Evolutionary conservation across 2,113 vertebrate genomes (phyloP).

Genomic region (Plecotus auritus): DNA sequence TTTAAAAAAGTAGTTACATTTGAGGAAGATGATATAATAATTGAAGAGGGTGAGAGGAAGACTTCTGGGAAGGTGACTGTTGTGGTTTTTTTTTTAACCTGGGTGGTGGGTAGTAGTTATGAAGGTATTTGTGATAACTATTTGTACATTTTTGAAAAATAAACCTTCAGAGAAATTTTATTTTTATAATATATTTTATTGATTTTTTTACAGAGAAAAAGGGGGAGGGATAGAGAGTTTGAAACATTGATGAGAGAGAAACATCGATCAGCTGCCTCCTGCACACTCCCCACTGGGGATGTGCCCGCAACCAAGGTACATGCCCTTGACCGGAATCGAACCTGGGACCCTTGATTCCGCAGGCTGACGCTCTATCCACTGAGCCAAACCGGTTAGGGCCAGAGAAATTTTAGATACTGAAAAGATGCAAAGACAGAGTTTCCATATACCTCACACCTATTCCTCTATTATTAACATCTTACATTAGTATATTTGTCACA

Average conservation of each 20-base stretch:
- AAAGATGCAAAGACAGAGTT: not conserved
- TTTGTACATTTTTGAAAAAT: not conserved
- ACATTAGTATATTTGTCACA: not conserved
- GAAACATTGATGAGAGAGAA: too few relatives aligned
- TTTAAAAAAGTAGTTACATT: not conserved
- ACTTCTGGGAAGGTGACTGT: not conserved
- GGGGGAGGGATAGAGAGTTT: too few relatives aligned
- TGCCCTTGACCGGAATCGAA: too few relatives aligned
- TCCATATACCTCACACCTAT: not conserved
- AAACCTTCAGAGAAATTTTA: not conserved
- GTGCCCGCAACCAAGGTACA: too few relatives aligned
- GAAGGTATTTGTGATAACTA: not conserved
- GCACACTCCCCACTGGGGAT: too few relatives aligned
- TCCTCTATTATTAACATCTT: not conserved
- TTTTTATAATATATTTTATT: too few relatives aligned
- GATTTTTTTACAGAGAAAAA: too few relatives aligned
- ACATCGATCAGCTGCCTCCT: too few relatives aligned
- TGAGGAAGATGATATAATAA: not conserved
- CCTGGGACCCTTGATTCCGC: too few relatives aligned
- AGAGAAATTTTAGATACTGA: not conserved
- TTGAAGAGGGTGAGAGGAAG: not conserved
- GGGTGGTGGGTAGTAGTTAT: not conserved
- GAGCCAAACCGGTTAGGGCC: too few relatives aligned
- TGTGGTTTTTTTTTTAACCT: not conserved
- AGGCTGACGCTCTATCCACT: too few relatives aligned